Percentiles rank a stretch among this genome's conserved stretches.
phyloP scores from a whole-genome alignment of 2,888 invertebrate species.

The Melipona beecheii region DNA sequence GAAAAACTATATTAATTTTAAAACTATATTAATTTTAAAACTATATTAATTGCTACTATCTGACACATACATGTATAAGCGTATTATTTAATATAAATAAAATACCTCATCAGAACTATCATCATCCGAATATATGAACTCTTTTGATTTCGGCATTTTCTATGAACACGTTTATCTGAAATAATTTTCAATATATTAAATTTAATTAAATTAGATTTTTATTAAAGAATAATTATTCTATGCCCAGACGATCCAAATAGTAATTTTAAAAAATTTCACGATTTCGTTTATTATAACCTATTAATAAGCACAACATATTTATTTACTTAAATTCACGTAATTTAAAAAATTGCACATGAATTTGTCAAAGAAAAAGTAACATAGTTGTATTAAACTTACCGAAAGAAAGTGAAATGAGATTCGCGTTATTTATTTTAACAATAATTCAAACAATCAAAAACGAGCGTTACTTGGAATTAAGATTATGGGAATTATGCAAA shows the following conservation, averaged over 20 bases:
- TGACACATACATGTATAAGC: neutral
- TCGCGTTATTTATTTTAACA: neutral
- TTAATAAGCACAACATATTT: neutral
- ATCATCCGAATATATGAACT: constrained; percentile 73
- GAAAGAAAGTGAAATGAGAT: neutral
- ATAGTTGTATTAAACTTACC: neutral
- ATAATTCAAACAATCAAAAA: neutral
- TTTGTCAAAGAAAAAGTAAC: neutral
- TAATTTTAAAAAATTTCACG: neutral
- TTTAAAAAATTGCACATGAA: neutral
- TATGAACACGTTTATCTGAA: neutral
- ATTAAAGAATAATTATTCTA: neutral
- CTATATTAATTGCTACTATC: neutral
- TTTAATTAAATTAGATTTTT: neutral
- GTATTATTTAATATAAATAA: neutral
- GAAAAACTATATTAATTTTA: neutral
- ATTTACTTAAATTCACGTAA: neutral
- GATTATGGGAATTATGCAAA: neutral
- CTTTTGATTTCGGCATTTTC: constrained; percentile 81
- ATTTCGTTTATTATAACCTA: constrained; percentile 2
- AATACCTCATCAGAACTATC: constrained; percentile 73
- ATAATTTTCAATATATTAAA: neutral
- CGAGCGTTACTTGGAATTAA: neutral
- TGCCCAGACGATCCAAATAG: neutral
- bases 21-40: no score